phyloP scores from a whole-genome alignment of 2,797 vertebrate genomes.

The Sebastes nivosus region DNA sequence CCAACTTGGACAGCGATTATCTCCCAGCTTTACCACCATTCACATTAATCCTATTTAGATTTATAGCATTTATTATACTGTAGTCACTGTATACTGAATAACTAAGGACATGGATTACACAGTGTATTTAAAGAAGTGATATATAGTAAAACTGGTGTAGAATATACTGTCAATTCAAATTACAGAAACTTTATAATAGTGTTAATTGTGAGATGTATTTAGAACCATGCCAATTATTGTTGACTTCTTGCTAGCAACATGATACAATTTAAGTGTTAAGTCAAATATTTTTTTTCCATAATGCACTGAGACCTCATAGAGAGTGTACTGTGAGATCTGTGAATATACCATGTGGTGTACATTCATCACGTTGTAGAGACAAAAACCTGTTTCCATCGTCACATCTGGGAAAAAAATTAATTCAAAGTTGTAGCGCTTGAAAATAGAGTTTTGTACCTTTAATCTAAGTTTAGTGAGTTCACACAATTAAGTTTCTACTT shows the following conservation, averaged over 20 bases:
- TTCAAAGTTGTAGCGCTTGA: background rate
- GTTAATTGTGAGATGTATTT: background rate
- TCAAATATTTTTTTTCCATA: background rate
- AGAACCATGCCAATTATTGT: background rate
- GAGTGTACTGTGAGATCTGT: background rate
- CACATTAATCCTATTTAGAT: background rate
- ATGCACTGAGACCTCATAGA: background rate
- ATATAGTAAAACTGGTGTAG: too few relatives aligned
- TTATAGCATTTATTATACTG: background rate
- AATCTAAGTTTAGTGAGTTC: background rate
- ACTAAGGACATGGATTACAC: background rate
- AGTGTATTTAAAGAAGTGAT: too few relatives aligned
- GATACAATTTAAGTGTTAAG: background rate
- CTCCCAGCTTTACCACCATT: background rate
- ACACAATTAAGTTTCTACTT: background rate
- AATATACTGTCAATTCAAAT: too few relatives aligned
- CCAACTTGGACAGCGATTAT: background rate
- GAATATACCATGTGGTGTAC: background rate
- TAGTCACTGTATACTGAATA: background rate
- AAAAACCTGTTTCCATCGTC: background rate
- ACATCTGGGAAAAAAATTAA: background rate
- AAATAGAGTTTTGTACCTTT: background rate
- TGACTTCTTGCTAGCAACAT: background rate
- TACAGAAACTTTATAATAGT: background rate
- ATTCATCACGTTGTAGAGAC: background rate